Evolutionary conservation across 2,113 vertebrate genomes (phyloP), one percentile per base, ranked within the genome.

Genomic region (Progne subis): DNA sequence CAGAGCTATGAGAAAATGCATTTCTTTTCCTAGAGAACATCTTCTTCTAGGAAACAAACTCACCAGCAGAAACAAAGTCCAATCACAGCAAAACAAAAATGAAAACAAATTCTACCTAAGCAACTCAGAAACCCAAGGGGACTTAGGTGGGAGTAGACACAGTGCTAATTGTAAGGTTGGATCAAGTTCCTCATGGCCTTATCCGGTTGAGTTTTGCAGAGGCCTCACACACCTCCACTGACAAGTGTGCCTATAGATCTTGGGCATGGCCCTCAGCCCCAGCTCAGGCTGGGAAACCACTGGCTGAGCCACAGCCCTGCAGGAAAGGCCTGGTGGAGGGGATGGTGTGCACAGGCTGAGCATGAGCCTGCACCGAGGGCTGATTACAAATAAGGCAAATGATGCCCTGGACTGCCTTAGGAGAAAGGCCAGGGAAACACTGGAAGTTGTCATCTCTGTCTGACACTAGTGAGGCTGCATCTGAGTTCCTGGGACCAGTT

Each of bases 291-390:
- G 65, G 28, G 65, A 92, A 53, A 3, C 6, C 55, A 4, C 19
- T 20, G 44, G 20, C 74, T 74, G 78, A 65, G 43, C 60, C 87
- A 8, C 18, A 87, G 46, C 21, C 9, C 46, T 32, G 50, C 75
- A 75, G 63, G 23, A 50, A 43, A 60, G 34, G 67, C n/a, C 18
- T 63, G 59, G 6, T 6, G 17, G 17, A 26, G 25, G 44, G 63
- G 23, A 77, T 1, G 2, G 15, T 3, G 11, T 17, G 34, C 61
- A 67, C 1, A 3, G 57, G 39, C 49, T 72, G 63, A 69, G 52
- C 2, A 2, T 0, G 2, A 94, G 53, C 49, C 71, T 77, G 76
- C 57, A 85, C 55, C 1, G 0, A 8, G 8, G 19, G 18, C 55
- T 43, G 21, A 16, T 18, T 25, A 63, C 29, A 80, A 31, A 55